Percentiles rank a stretch among this genome's conserved stretches.
phyloP scores from a whole-genome alignment of 92 coral and sea anemone genomes.

The Hydrozoanthus gracilis region DNA sequence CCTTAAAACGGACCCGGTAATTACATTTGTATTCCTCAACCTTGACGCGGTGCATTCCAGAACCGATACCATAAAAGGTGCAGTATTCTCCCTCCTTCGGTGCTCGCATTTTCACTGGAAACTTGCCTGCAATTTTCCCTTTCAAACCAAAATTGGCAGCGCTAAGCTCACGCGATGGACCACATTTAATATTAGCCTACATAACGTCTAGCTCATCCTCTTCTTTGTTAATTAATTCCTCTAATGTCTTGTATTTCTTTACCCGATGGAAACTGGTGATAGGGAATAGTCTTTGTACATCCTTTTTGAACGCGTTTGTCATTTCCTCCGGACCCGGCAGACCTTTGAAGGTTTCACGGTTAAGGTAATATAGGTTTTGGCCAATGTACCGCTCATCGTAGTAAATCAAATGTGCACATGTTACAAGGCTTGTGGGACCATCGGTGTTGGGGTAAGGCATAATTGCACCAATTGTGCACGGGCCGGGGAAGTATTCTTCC shows the following conservation, averaged over 20 bases:
- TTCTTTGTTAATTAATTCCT: background rate
- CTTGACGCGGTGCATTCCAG: too few relatives aligned
- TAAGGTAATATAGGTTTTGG: background rate
- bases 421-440: too few relatives aligned
- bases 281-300: background rate
- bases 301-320: background rate
- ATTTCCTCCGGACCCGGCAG: background rate
- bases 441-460: background rate
- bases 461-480: background rate
- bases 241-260: background rate
- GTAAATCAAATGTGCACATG: background rate
- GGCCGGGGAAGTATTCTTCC: background rate
- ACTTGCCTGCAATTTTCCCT: background rate
- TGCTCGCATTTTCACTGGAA: too few relatives aligned
- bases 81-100: too few relatives aligned
- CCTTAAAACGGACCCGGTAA: background rate
- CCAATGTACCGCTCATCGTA: background rate
- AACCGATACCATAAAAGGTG: too few relatives aligned
- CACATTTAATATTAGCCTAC: constrained; percentile 12
- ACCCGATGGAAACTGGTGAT: background rate
- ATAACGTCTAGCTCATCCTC: background rate
- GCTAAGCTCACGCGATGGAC: too few relatives aligned
- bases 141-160: background rate
- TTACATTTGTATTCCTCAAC: background rate
- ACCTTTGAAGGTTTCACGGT: background rate